Evolutionary conservation across 2,888 invertebrate genomes (phyloP).

Genomic region (Scelioninae gen. 1): DNA sequence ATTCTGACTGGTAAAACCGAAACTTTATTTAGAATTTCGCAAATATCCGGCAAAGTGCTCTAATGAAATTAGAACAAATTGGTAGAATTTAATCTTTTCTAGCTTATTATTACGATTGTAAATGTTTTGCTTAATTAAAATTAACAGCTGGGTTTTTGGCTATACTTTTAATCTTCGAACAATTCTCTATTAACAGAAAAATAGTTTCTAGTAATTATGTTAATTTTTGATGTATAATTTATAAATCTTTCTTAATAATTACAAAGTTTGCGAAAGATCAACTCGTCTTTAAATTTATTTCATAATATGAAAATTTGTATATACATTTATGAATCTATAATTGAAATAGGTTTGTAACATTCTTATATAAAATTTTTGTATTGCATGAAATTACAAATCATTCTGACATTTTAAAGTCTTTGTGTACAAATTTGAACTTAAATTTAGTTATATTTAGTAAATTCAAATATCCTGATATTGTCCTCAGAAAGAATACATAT

Average conservation of each 20-base stretch:
- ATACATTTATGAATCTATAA: too few relatives aligned
- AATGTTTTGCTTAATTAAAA: constrained; percentile 31
- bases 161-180: too few relatives aligned
- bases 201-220: too few relatives aligned
- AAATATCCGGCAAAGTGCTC: constrained; percentile 59
- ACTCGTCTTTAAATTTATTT: too few relatives aligned
- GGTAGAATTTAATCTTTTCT: constrained; percentile 31
- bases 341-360: too few relatives aligned
- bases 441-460: constrained; percentile 15
- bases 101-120: constrained; percentile 33
- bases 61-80: constrained; percentile 54
- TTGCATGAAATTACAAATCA: background rate
- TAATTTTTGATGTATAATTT: too few relatives aligned
- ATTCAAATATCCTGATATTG: constrained; percentile 58
- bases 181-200: too few relatives aligned
- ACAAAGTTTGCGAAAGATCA: too few relatives aligned
- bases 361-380: too few relatives aligned
- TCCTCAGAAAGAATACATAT: constrained; percentile 35
- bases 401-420: background rate
- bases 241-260: too few relatives aligned
- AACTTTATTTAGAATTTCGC: constrained; percentile 69
- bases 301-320: too few relatives aligned
- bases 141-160: constrained; percentile 28
- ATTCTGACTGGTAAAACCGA: constrained; percentile 55
- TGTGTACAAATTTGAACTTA: constrained; percentile 1